phyloP scores from a whole-genome alignment of 2,113 vertebrate genomes.

The Marcusenius ussheri region DNA sequence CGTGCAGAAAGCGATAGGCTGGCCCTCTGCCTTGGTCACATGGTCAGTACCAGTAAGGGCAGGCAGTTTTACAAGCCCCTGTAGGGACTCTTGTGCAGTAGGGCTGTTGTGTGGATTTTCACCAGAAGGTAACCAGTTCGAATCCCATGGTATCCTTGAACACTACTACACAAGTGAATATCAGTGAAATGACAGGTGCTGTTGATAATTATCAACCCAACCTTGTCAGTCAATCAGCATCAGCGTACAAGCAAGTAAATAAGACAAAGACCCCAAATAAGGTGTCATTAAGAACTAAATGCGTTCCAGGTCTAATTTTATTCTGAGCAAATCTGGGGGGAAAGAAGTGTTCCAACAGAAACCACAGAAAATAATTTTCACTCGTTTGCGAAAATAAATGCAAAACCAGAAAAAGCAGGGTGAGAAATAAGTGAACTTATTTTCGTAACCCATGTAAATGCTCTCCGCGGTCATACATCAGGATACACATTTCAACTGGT shows the following conservation, averaged over 20 bases:
- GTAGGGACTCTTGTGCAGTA: background rate
- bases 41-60: background rate
- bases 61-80: background rate
- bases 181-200: background rate
- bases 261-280: background rate
- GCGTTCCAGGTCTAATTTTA: background rate
- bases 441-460: background rate
- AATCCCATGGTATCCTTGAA: background rate
- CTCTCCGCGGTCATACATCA: background rate
- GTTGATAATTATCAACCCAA: background rate
- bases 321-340: background rate
- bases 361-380: background rate
- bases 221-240: background rate
- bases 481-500: background rate
- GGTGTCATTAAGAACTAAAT: background rate
- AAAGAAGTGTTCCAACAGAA: background rate
- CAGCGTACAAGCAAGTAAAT: background rate
- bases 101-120: background rate
- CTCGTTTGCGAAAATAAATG: background rate
- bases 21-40: background rate
- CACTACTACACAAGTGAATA: background rate
- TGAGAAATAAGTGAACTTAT: background rate
- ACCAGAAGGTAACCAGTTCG: background rate
- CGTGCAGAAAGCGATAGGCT: background rate
- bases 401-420: background rate